These are phyloP conservation scores for Drosophila stalkeri DNA, from an alignment of 2,888 invertebrate species.

Conservation along the genomic window DNA sequence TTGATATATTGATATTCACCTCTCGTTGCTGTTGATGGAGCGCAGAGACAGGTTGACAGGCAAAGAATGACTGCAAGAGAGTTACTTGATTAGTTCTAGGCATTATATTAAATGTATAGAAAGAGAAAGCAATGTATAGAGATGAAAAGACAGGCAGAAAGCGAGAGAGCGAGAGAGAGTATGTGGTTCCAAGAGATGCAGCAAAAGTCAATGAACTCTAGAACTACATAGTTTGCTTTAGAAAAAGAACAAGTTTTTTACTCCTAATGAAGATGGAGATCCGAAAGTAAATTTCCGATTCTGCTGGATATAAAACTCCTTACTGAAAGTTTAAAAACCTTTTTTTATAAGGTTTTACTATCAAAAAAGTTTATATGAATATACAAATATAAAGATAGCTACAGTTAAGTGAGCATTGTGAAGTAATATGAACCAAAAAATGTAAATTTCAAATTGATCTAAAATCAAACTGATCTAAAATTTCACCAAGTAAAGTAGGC, in stretches of 20 bases:
- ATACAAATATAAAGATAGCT: too few relatives aligned
- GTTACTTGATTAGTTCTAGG: background rate
- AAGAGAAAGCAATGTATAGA: background rate
- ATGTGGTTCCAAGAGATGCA: too few relatives aligned
- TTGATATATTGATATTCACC: conserved; percentile 57
- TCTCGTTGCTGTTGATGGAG: conserved; percentile 74
- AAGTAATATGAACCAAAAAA: too few relatives aligned
- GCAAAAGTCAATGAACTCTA: background rate
- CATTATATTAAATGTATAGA: background rate
- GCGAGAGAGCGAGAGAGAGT: background rate
- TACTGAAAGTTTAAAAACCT: too few relatives aligned
- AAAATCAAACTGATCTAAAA: too few relatives aligned
- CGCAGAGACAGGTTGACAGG: conserved; percentile 84
- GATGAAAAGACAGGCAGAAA: too few relatives aligned
- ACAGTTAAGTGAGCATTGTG: too few relatives aligned
- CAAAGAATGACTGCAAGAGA: conserved; percentile 72
- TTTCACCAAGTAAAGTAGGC: too few relatives aligned
- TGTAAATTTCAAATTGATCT: too few relatives aligned
- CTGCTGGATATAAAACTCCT: background rate
- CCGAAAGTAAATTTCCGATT: background rate
- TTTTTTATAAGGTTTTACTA: too few relatives aligned
- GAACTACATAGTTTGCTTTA: background rate
- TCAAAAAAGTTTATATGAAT: too few relatives aligned
- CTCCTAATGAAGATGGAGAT: background rate
- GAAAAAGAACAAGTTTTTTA: background rate